These are phyloP conservation scores for Helarctos malayanus DNA, from an alignment of 2,797 vertebrate genomes.

Conservation along the genomic window DNA sequence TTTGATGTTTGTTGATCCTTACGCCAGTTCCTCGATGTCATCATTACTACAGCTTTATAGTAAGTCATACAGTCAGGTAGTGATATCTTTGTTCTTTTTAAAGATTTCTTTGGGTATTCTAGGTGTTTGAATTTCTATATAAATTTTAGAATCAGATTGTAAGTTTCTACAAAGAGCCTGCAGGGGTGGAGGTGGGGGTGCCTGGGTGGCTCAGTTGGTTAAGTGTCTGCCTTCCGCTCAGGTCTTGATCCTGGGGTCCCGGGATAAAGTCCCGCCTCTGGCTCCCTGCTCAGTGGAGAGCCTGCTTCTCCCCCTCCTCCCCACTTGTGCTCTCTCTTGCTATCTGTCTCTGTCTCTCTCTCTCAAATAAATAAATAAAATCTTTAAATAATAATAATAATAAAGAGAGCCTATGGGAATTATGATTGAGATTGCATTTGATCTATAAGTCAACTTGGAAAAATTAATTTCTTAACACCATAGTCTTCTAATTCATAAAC, in stretches of 20 bases:
- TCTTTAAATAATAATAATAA: too few species aligned
- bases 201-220: too few species aligned
- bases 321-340: too few species aligned
- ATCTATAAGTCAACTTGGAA: neutral
- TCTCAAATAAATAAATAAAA: too few species aligned
- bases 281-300: too few species aligned
- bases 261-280: too few species aligned
- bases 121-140: neutral
- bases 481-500: neutral
- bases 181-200: too few species aligned
- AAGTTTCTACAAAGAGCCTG: neutral
- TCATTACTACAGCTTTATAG: neutral
- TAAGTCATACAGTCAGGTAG: neutral
- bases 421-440: neutral
- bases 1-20: neutral
- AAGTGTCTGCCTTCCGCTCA: too few species aligned
- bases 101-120: neutral
- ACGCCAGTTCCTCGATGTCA: neutral
- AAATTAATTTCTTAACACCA: conserved; percentile 35
- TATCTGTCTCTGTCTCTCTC: too few species aligned
- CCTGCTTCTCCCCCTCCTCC: too few species aligned
- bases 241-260: too few species aligned
- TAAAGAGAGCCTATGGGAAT: neutral
- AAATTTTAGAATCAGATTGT: neutral
- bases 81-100: neutral